phyloP scores from a whole-genome alignment of 2,888 invertebrate species.

The Octodonta nipae region DNA sequence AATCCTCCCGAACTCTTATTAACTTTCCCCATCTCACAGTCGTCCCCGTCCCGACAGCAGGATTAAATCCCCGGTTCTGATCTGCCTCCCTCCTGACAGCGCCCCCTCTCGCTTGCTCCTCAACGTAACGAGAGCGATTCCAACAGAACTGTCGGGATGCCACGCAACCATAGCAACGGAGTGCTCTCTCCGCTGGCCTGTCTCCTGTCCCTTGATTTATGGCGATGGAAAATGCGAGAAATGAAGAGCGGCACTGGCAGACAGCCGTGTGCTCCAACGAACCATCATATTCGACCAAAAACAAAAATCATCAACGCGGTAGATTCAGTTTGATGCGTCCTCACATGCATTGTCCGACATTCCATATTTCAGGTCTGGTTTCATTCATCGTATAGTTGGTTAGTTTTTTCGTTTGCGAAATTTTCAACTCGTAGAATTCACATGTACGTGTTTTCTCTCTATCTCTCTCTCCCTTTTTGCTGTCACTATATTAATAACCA shows the following conservation, averaged over 20 bases:
- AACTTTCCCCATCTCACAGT: slow-evolving; percentile 35
- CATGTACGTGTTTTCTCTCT: too few species aligned
- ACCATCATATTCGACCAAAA: slow-evolving; percentile 20
- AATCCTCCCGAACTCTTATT: slow-evolving; percentile 38
- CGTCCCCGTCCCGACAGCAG: slow-evolving; percentile 29
- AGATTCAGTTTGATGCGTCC: slow-evolving; percentile 10
- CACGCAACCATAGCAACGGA: slow-evolving; percentile 40
- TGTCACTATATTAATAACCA: too few species aligned
- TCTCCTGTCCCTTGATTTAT: slow-evolving; percentile 41
- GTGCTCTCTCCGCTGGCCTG: slow-evolving; percentile 36
- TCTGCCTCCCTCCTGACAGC: slow-evolving; percentile 15
- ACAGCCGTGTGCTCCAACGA: slow-evolving; percentile 23
- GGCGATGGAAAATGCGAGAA: slow-evolving; percentile 41
- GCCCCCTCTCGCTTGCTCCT: slow-evolving; percentile 6
- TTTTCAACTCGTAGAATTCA: background rate
- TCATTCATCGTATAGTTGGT: background rate
- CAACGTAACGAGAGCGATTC: slow-evolving; percentile 12
- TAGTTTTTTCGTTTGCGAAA: background rate
- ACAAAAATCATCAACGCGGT: slow-evolving; percentile 18
- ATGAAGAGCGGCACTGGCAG: slow-evolving; percentile 39
- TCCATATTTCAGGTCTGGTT: slow-evolving; percentile 5
- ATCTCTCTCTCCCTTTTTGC: too few species aligned
- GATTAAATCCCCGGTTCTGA: slow-evolving; percentile 37
- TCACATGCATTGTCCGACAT: slow-evolving; percentile 4
- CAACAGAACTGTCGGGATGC: slow-evolving; percentile 37